phyloP scores from a whole-genome alignment of 2,888 invertebrate genomes.

The Polyploca ridens region DNA sequence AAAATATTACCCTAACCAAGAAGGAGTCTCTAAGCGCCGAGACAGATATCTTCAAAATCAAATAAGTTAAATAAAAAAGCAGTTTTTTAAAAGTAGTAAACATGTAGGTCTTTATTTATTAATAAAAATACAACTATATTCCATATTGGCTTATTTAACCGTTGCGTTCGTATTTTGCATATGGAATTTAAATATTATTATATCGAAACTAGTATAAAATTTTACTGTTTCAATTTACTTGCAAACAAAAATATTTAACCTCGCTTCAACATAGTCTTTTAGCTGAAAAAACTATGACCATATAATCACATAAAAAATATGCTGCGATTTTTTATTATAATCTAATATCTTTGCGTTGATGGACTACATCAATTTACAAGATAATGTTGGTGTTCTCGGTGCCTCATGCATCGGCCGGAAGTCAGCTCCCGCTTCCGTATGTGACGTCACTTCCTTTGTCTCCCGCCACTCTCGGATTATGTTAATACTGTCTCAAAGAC shows the following conservation, averaged over 20 bases:
- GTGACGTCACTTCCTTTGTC: constrained; percentile 72
- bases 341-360: constrained; percentile 54
- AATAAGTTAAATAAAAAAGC: no score
- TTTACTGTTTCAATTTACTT: not conserved
- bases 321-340: constrained; percentile 39
- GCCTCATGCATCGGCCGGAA: constrained; percentile 51
- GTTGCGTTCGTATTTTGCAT: not conserved
- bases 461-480: constrained; percentile 72
- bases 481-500: constrained; percentile 76
- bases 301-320: not conserved
- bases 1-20: no score
- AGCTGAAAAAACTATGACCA: not conserved
- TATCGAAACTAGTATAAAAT: not conserved
- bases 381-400: constrained; percentile 40
- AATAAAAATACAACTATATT: not conserved
- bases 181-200: not conserved
- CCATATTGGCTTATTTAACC: not conserved
- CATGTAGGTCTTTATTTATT: no score
- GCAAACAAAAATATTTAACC: no score
- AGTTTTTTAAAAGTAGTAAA: no score
- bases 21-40: no score
- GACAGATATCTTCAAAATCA: no score
- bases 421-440: constrained; percentile 44
- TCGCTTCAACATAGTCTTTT: not conserved
- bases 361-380: constrained; percentile 58